Evolutionary conservation across 1,140 invertebrate genomes (phyloP).

Genomic region (Eueides isabella): DNA sequence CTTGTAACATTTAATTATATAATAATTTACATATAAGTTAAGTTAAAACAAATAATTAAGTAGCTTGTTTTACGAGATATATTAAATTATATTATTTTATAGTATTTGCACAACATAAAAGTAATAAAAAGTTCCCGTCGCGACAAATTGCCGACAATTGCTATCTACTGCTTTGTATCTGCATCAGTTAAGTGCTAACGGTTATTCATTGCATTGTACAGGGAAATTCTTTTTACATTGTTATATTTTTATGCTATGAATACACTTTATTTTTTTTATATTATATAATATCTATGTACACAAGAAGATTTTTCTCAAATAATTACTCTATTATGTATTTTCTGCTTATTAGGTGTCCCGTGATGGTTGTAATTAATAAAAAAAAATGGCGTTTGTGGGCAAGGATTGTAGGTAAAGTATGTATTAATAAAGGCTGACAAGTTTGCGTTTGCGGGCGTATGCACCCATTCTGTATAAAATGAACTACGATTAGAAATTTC

Average conservation of each 20-base stretch:
- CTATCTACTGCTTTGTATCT: not conserved
- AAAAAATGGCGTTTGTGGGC: no score
- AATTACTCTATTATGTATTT: no score
- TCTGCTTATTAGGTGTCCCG: no score
- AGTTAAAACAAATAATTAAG: not conserved
- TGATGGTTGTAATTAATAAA: no score
- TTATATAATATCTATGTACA: not conserved
- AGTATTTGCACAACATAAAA: not conserved
- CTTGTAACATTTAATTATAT: no score
- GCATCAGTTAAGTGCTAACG: slow-evolving; percentile 19
- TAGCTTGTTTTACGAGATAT: not conserved
- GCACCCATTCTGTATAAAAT: no score
- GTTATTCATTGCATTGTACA: slow-evolving; percentile 6
- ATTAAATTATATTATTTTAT: slow-evolving; percentile 14
- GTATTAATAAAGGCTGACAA: no score
- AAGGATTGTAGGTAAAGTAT: no score
- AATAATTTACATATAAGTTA: not conserved
- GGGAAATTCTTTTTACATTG: not conserved
- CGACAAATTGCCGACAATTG: slow-evolving; percentile 19
- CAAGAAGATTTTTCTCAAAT: no score
- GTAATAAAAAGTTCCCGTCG: not conserved
- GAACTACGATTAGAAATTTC: no score
- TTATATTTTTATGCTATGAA: not conserved
- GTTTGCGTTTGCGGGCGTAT: no score
- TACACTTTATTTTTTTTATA: no score